Evolutionary conservation across 2,797 vertebrate genomes (phyloP).

Genomic region (Scleropages formosus): DNA sequence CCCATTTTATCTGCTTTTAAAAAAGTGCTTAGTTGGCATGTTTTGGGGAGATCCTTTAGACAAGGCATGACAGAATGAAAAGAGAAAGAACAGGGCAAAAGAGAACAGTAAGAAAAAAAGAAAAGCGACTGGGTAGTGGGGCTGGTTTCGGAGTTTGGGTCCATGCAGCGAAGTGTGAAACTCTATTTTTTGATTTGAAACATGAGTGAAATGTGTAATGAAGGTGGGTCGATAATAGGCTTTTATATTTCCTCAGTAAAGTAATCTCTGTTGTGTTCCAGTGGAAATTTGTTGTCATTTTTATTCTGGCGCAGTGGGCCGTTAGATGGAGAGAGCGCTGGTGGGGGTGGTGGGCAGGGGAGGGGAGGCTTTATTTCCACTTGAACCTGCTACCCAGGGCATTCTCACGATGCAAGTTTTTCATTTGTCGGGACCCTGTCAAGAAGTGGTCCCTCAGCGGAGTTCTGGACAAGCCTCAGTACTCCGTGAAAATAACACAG

Average conservation of each 20-base stretch:
- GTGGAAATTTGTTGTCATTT: slow-evolving; percentile 79
- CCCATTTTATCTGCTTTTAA: slow-evolving; percentile 56
- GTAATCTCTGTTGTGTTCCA: slow-evolving; percentile 53
- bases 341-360: slow-evolving; percentile 37
- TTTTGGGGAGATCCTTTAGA: slow-evolving; percentile 53
- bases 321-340: slow-evolving; percentile 60
- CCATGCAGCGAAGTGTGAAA: slow-evolving; percentile 75
- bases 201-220: slow-evolving; percentile 84
- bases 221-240: slow-evolving; percentile 77
- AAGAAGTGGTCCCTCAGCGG: slow-evolving; percentile 46
- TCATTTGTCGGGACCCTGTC: slow-evolving; percentile 67
- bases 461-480: slow-evolving; percentile 36
- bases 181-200: slow-evolving; percentile 82
- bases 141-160: slow-evolving; percentile 58
- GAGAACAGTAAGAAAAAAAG: slow-evolving; percentile 37
- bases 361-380: slow-evolving; percentile 56
- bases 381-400: slow-evolving; percentile 69
- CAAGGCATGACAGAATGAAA: slow-evolving; percentile 52
- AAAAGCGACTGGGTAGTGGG: slow-evolving; percentile 55
- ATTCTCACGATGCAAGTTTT: slow-evolving; percentile 60
- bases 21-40: slow-evolving; percentile 73
- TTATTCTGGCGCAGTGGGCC: slow-evolving; percentile 66
- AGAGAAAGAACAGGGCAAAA: slow-evolving; percentile 44
- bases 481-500: slow-evolving; percentile 42
- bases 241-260: slow-evolving; percentile 65